A percentile compares a stretch with the other conserved stretches of the same genome.
phyloP scores from a whole-genome alignment of 2,888 invertebrate genomes.

The Nycteola revayana region DNA sequence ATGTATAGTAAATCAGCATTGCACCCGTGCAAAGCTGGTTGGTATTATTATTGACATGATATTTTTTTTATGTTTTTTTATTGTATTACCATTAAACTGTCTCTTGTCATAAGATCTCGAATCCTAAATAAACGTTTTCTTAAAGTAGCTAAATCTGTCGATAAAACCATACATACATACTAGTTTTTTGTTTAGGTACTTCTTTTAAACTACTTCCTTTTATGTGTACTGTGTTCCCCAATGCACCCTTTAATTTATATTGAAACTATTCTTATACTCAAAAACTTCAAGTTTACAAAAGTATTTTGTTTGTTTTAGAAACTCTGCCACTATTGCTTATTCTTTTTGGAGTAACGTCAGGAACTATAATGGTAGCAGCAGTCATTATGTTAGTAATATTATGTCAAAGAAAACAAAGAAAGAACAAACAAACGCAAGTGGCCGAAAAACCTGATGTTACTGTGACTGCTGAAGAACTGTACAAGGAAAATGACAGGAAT shows the following conservation, averaged over 20 bases:
- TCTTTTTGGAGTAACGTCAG: constrained; percentile 91
- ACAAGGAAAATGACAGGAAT: constrained; percentile 92
- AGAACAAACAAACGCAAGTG: constrained; percentile 72
- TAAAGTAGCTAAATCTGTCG: no score
- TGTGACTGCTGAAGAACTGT: constrained; percentile 73
- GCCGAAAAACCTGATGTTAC: constrained; percentile 83
- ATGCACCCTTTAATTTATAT: not conserved
- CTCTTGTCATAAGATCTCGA: no score
- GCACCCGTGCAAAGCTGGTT: no score
- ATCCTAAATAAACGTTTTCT: no score
- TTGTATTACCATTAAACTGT: no score
- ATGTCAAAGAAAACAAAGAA: constrained; percentile 86
- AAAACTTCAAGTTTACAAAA: not conserved
- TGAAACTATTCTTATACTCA: constrained; percentile 1
- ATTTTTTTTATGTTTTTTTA: no score
- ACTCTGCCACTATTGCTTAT: constrained; percentile 90
- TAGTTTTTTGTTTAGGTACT: no score
- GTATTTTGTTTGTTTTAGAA: constrained; percentile 77
- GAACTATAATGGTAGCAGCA: constrained; percentile 92
- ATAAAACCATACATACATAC: no score
- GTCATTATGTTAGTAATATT: constrained; percentile 92
- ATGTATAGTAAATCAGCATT: no score
- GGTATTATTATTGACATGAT: no score
- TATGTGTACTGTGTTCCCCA: no score
- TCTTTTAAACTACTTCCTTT: no score